phyloP scores from a whole-genome alignment of 2,113 vertebrate genomes.

The Phocoena phocoena region DNA sequence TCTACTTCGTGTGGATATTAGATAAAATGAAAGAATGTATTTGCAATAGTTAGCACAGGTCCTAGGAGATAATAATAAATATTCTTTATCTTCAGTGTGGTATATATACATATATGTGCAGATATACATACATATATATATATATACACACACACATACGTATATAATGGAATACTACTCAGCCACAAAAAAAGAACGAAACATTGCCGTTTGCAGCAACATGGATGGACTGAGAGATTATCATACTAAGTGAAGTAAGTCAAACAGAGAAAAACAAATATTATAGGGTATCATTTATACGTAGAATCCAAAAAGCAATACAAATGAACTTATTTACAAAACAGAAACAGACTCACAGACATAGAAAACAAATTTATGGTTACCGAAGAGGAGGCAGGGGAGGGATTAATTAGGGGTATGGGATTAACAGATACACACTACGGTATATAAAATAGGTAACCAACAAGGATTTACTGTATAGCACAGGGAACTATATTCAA shows the following conservation, averaged over 20 bases:
- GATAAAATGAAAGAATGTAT: not conserved
- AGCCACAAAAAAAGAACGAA: not conserved
- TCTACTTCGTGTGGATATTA: fast-evolving
- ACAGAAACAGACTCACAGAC: not conserved
- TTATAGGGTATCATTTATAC: not conserved
- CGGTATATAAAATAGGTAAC: fast-evolving
- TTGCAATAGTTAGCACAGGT: not conserved
- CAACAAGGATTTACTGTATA: no score
- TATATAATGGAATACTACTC: not conserved
- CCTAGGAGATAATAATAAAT: not conserved
- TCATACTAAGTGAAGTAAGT: not conserved
- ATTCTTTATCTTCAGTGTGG: not conserved
- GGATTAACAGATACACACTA: not conserved
- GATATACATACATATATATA: no score
- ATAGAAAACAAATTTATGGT: not conserved
- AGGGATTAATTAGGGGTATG: not conserved
- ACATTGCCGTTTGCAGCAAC: not conserved
- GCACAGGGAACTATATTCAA: no score
- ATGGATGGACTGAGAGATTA: not conserved
- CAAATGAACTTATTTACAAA: not conserved
- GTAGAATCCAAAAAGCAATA: not conserved
- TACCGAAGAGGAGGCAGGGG: not conserved
- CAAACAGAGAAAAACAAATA: not conserved
- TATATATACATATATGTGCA: no score
- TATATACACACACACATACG: not conserved